Percentiles rank a stretch among this genome's conserved stretches.
phyloP scores from a whole-genome alignment of 2,797 vertebrate species.

The Anolis apletophallus region DNA sequence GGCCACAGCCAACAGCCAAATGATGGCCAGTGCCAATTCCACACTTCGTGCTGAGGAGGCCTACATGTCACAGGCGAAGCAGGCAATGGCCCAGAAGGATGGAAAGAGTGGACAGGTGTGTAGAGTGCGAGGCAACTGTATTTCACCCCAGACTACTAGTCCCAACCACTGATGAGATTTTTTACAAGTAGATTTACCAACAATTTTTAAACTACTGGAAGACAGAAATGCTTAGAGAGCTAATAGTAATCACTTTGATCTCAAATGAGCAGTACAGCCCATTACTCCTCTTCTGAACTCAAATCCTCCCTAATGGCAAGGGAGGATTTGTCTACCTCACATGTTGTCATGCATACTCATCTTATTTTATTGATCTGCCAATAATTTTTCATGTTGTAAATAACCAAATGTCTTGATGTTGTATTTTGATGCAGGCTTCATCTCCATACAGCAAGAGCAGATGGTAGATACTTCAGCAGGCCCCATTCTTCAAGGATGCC shows the following conservation, averaged over 20 bases:
- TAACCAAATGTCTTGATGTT: constrained; percentile 28
- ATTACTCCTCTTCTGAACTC: too few relatives aligned
- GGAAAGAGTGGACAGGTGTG: constrained; percentile 79
- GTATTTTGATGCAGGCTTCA: constrained; percentile 71
- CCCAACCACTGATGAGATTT: neutral
- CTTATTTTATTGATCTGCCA: neutral
- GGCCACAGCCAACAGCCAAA: constrained; percentile 81
- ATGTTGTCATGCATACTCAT: neutral
- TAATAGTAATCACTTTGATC: too few relatives aligned
- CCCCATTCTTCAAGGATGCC: constrained; percentile 33
- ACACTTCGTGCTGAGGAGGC: constrained; percentile 75
- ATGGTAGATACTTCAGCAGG: constrained; percentile 66
- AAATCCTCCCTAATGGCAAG: neutral
- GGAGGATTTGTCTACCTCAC: neutral
- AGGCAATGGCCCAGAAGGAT: constrained; percentile 68
- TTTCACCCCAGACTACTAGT: neutral
- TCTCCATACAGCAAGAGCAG: constrained; percentile 73
- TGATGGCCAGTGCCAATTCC: constrained; percentile 80
- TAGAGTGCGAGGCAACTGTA: constrained; percentile 39
- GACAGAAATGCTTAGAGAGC: too few relatives aligned
- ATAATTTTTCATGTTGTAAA: neutral
- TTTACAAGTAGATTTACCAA: too few relatives aligned
- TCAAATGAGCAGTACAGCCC: too few relatives aligned
- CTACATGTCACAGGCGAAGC: constrained; percentile 63
- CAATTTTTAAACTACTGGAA: too few relatives aligned